Evolutionary conservation across 1,140 invertebrate species (phyloP), one percentile per base, ranked within the genome.

Genomic region (Drosophila pandora): DNA sequence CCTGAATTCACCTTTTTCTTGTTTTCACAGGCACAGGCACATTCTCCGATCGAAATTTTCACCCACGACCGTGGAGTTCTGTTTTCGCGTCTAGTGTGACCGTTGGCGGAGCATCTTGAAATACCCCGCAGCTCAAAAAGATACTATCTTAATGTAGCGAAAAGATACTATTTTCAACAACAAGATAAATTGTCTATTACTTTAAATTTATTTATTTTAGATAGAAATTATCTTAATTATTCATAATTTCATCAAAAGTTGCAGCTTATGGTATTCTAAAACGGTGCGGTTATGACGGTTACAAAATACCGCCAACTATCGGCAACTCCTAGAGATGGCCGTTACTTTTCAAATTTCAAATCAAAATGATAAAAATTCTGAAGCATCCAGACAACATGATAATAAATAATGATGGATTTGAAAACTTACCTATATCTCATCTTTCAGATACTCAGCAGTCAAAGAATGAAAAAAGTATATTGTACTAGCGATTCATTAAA

Each of bases 401-500:
- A 17, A 17, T n/a, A n/a, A n/a, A n/a, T n/a, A n/a, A 17, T 17
- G 1, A 17, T 17, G 1, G 17, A 17, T 17, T 17, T 17, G 17
- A 17, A 17, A 17, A 43, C 41, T 22, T 47, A 37, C 34, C 32
- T 32, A 32, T 32, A 32, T 10, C 1, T 32, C 9, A 32, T 32
- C 32, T 10, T 32, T 32, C 0, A 32, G 9, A 32, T 32, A 32
- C 9, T 8, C 32, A 32, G 2, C 7, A 32, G 32, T 10, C 7
- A 9, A 9, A 23, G 23, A 57, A 21, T 32, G 13, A 6, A 10
- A 6, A 10, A 2, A 63, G 43, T 55, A 55, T 57, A 60, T 55
- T 49, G 57, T 79, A 63, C 72, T 52, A 71, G 69, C 69, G 47
- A 59, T 58, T 74, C 74, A 78, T 65, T 75, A 83, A 83, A 75